These are phyloP conservation scores for Geodia barretti DNA, from an alignment of 37 sponge, comb jelly and placozoan genomes.

Conservation along the genomic window DNA sequence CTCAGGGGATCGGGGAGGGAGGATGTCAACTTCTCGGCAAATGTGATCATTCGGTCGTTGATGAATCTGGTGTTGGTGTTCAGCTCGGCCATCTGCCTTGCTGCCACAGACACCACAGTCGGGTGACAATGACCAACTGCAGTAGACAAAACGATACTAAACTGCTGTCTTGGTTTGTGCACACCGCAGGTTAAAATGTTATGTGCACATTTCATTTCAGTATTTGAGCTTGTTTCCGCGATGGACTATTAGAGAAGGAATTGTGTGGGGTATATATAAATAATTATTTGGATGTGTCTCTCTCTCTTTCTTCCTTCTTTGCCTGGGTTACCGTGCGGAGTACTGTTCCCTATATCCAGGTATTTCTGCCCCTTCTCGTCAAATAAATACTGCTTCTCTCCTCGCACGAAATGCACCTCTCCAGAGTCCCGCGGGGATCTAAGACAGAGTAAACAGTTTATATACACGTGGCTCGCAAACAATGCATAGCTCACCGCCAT, in stretches of 20 bases:
- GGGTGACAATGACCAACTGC: constrained; percentile 94
- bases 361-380: constrained; percentile 69
- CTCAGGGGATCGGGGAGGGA: constrained; percentile 62
- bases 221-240: background rate
- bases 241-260: too few relatives aligned
- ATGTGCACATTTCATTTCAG: background rate
- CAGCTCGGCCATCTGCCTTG: constrained; percentile 77
- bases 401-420: constrained; percentile 85
- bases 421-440: too few relatives aligned
- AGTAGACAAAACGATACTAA: background rate
- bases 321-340: constrained; percentile 72
- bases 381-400: constrained; percentile 76
- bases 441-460: too few relatives aligned
- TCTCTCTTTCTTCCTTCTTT: too few relatives aligned
- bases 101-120: constrained; percentile 79
- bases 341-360: constrained; percentile 90
- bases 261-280: too few relatives aligned
- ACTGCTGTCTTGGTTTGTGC: background rate
- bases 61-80: constrained; percentile 92
- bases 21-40: constrained; percentile 63
- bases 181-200: background rate
- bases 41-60: constrained; percentile 63
- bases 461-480: too few relatives aligned
- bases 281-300: too few relatives aligned
- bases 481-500: too few relatives aligned